Percentiles rank a stretch among this genome's conserved stretches.
Conservation (phyloP, 2,888 invertebrate genomes). For the Drosophila parthenogenetica region DNA sequence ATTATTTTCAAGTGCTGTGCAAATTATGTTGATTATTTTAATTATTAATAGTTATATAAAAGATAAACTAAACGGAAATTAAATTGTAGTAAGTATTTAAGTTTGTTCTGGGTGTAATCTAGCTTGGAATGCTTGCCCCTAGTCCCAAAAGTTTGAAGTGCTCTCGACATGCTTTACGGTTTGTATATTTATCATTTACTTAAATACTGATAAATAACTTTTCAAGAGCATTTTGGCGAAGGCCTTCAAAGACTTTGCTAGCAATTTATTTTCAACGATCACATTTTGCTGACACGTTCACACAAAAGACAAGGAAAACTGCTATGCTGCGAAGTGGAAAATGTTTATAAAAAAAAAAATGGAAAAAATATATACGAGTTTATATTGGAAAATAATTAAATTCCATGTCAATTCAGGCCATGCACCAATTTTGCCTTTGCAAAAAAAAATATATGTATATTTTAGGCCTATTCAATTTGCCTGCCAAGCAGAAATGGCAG, state of each 20-base stretch:
- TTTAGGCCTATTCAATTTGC: constrained; percentile 58
- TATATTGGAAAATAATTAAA: constrained; percentile 58
- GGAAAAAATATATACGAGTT: background rate
- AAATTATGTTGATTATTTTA: background rate
- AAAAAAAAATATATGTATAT: constrained; percentile 3
- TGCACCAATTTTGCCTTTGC: constrained; percentile 25
- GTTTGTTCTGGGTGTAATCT: background rate
- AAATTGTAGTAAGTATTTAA: background rate
- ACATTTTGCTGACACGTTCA: constrained; percentile 40
- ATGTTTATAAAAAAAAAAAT: constrained; percentile 17
- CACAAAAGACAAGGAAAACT: background rate
- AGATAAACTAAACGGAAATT: background rate
- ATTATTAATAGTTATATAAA: constrained; percentile 3
- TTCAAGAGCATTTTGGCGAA: constrained; percentile 1
- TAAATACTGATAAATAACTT: constrained; percentile 7
- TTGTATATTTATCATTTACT: constrained; percentile 12
- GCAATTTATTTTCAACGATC: constrained; percentile 36
- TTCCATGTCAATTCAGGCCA: constrained; percentile 43
- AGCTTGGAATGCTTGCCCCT: no score
- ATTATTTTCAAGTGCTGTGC: constrained; percentile 4
- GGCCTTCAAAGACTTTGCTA: constrained; percentile 16
- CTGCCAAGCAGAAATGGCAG: constrained; percentile 49
- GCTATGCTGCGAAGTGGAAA: constrained; percentile 22
- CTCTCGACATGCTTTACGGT: background rate
- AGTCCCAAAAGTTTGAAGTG: no score